Percentiles rank a stretch among this genome's conserved stretches.
These are phyloP conservation scores for Equus quagga DNA, from an alignment of 2,113 vertebrate species.

Conservation along the genomic window DNA sequence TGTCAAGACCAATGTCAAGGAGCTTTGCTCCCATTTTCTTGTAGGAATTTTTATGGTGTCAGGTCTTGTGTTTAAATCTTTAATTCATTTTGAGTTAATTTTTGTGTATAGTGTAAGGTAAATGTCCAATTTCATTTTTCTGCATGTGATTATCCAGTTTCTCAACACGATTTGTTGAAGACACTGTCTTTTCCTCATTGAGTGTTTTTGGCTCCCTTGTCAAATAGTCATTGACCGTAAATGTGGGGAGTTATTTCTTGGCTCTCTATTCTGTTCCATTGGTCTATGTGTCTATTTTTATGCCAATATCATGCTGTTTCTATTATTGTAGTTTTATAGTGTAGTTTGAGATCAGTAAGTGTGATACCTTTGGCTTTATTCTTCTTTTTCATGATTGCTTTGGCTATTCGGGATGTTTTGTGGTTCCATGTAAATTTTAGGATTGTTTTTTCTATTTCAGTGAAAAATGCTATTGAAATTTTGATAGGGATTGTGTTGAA, in stretches of 20 bases:
- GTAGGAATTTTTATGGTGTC: neutral
- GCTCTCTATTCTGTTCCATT: neutral
- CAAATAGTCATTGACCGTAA: neutral
- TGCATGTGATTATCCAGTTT: neutral
- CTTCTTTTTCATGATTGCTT: neutral
- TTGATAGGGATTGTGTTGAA: neutral
- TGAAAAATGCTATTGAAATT: neutral
- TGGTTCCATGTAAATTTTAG: neutral
- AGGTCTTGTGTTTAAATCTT: neutral
- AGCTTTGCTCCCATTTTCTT: neutral
- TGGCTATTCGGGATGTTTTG: neutral
- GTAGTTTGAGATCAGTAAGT: neutral
- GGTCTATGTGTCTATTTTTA: neutral
- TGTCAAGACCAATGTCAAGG: neutral
- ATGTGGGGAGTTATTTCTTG: neutral
- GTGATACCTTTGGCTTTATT: neutral
- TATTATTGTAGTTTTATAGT: neutral
- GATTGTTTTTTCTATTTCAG: neutral
- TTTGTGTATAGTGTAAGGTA: neutral
- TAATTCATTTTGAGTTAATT: neutral
- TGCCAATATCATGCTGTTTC: neutral
- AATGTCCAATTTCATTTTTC: neutral
- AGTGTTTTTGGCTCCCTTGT: neutral
- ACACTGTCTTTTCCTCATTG: neutral
- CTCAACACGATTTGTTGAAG: neutral